Conservation (phyloP, 1,140 invertebrate genomes). For the Pseudomyrmex sp. region DNA sequence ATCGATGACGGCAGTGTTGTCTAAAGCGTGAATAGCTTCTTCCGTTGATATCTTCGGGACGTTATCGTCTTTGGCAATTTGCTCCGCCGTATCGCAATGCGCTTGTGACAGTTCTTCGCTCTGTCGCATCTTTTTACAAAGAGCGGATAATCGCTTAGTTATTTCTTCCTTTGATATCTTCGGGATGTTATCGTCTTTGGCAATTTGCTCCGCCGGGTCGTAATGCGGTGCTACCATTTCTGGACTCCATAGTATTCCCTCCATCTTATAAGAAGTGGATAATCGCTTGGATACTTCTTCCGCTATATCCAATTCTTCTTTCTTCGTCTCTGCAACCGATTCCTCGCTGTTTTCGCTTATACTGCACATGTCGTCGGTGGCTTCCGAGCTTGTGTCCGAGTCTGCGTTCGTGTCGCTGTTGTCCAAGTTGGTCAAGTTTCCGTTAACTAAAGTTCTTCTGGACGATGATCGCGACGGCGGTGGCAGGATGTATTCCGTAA, state of each 20-base stretch:
- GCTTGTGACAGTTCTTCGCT: background rate
- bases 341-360: conserved; percentile 72
- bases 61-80: conserved; percentile 47
- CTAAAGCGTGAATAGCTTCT: background rate
- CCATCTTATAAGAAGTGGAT: too few relatives aligned
- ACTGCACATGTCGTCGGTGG: conserved; percentile 71
- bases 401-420: conserved; percentile 68
- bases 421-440: conserved; percentile 68
- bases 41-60: background rate
- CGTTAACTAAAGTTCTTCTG: conserved; percentile 75
- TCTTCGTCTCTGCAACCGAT: conserved; percentile 71
- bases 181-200: conserved; percentile 35
- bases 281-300: conserved; percentile 25
- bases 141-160: background rate
- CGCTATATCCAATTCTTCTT: conserved; percentile 34
- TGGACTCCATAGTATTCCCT: too few relatives aligned
- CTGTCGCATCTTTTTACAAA: too few relatives aligned
- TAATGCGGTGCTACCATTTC: background rate
- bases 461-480: conserved; percentile 64
- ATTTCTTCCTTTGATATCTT: background rate
- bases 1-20: conserved; percentile 1
- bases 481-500: conserved; percentile 73
- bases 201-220: conserved; percentile 47
- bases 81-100: conserved; percentile 50
- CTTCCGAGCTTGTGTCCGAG: conserved; percentile 70